Base-by-base conservation (phyloP, 2,113 vertebrate species). In the Epinephelus lanceolatus region DNA sequence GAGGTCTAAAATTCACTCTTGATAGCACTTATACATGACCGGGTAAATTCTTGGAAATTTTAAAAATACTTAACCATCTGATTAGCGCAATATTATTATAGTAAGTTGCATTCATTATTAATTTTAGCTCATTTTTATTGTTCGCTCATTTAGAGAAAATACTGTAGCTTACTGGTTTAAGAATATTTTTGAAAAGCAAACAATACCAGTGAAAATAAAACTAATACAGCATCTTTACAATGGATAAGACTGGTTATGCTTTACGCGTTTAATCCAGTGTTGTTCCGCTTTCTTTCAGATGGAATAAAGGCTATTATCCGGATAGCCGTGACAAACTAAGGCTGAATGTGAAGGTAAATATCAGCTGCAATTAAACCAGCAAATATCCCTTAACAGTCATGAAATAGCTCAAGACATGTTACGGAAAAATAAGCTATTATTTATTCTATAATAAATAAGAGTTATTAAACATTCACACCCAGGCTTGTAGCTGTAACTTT, bases 1-100 rank as follows among this genome's bases (percentile, higher is more conserved):
- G 25, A 7, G 45, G 17, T 3, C 57, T 57, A 57, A 61, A 74
- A 52, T 7, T 4, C 49, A 79, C 60, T 72, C 30, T 79, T 62
- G 72, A 2, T 47, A 6, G 6, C n/a, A 51, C 6, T 13, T 65
- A 68, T 60, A 49, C 6, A n/a, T 15, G 42, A 5, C 17, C 42
- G 52, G 10, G 12, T 72, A 12, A 37, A 59, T 57, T 63, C 6
- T 33, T 63, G 1, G n/a, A 67, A 25, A 23, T 60, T 45, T 23
- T 19, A 42, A 1, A 66, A 60, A 71, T 21, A 18, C 1, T 12
- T 4, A 1, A 45, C 1, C 10, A 12, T 33, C 12, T 40, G 10
- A 0, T 27, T n/a, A n/a, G 17, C 3, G 30, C 30, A 45, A n/a
- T 52, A 61, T 42, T 78, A 33, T 45, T 25, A 17, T 21, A 7